Evolutionary conservation across 30 jellyfish, hydroid and myxozoan genomes (phyloP).

Genomic region (Aurelia sp.): DNA sequence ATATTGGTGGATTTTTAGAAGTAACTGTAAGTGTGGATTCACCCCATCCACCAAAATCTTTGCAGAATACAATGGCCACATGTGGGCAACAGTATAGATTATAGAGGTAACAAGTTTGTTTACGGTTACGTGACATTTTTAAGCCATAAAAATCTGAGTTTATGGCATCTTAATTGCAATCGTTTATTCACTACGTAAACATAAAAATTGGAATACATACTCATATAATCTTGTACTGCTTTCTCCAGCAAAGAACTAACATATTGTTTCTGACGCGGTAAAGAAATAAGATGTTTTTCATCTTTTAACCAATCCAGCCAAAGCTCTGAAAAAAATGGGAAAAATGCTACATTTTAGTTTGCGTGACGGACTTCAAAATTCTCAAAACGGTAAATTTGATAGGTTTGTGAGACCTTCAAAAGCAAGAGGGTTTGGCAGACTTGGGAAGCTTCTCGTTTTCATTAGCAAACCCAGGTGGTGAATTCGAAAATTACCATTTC

Average conservation of each 20-base stretch:
- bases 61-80: too few relatives aligned
- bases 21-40: too few relatives aligned
- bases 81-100: too few relatives aligned
- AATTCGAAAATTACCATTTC: too few relatives aligned
- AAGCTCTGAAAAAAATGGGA: constrained; percentile 39
- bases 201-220: constrained; percentile 24
- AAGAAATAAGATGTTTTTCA: constrained; percentile 82
- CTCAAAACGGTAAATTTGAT: background rate
- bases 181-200: too few relatives aligned
- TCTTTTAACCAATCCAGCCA: constrained; percentile 97
- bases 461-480: too few relatives aligned
- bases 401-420: background rate
- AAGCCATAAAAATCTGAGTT: too few relatives aligned
- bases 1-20: too few relatives aligned
- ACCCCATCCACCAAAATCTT: too few relatives aligned
- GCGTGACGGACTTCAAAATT: background rate
- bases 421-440: background rate
- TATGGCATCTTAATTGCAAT: too few relatives aligned
- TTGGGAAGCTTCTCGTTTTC: background rate
- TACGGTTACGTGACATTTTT: too few relatives aligned
- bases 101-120: too few relatives aligned
- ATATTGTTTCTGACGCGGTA: constrained; percentile 84
- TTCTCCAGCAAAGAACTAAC: constrained; percentile 65
- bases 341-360: background rate
- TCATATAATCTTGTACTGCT: constrained; percentile 88